Evolutionary conservation across 2,113 vertebrate genomes (phyloP), one percentile per base, ranked within the genome.

Genomic region (Pyxicephalus adspersus): DNA sequence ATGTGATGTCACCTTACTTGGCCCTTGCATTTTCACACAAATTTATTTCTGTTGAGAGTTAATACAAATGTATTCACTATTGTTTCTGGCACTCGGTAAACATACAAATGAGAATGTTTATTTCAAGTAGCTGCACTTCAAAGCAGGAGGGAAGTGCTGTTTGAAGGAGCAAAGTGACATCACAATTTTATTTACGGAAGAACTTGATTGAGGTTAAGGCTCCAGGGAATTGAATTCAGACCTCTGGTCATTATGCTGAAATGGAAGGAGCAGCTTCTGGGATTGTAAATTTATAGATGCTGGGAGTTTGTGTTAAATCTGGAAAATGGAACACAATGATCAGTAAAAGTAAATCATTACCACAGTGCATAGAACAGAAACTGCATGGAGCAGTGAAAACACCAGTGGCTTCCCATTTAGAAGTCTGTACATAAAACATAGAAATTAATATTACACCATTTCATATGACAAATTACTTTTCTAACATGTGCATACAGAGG

Each of bases 151-250:
- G 18, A 64, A 17, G 19, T 18, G 51, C 22, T 28, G 38, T 57
- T 73, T 73, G 58, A 9, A 28, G 26, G 38, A 64, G 23, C 25
- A 9, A 51, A 50, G 63, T 50, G 34, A 64, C 58, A 76, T 76
- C 74, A 76, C 57, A 13, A 51, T 63, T 76, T 76, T 76, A 64
- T 76, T 76, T 64, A 51, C 60, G 22, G 60, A 64, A 64, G 9
- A 19, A 15, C 58, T 26, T 76, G 74, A 76, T 64, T 63, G 74
- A 76, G 74, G 74, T 76, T 76, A 76, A 45, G 31, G 19, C 23
- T 26, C 74, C 28, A 17, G 34, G 29, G 58, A 64, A 45, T 45
- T 61, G 25, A 51, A 45, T 64, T 51, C 7, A 76, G 45, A 64
- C 60, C 55, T 50, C n/a, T 20, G 25, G 34, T 64, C 58, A 76